phyloP scores from a whole-genome alignment of 2,888 invertebrate species.

The Stenoptilia bipunctidactyla region DNA sequence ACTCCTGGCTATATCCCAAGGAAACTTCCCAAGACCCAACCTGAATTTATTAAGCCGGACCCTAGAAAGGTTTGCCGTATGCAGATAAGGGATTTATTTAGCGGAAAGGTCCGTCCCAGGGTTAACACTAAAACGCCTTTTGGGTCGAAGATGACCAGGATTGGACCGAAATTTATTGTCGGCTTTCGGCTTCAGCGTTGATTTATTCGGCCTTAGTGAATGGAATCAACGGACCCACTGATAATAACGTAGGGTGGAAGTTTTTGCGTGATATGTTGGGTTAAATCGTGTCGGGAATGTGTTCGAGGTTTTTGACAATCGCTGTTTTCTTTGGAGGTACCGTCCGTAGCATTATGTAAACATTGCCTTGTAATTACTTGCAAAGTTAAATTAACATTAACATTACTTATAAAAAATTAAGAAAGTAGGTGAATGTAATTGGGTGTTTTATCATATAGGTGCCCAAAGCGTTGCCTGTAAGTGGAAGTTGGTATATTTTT shows the following conservation, averaged over 20 bases:
- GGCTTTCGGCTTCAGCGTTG: slow-evolving; percentile 59
- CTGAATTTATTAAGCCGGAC: slow-evolving; percentile 72
- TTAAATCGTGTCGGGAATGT: neutral
- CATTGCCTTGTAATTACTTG: too few species aligned
- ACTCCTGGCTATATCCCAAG: slow-evolving; percentile 31
- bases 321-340: too few species aligned
- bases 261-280: slow-evolving; percentile 17
- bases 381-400: too few species aligned
- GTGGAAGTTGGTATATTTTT: too few species aligned
- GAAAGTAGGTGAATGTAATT: too few species aligned
- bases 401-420: too few species aligned
- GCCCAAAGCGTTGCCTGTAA: too few species aligned
- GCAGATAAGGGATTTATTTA: slow-evolving; percentile 73
- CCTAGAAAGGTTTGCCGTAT: slow-evolving; percentile 71
- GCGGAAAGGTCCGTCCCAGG: slow-evolving; percentile 70
- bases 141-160: slow-evolving; percentile 66
- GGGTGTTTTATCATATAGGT: too few species aligned
- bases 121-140: slow-evolving; percentile 60
- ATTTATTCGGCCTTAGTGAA: slow-evolving; percentile 56
- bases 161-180: slow-evolving; percentile 63
- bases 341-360: too few species aligned
- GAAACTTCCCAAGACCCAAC: slow-evolving; percentile 63
- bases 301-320: too few species aligned
- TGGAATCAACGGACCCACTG: slow-evolving; percentile 38
- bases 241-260: slow-evolving; percentile 33